Evolutionary conservation across 2,797 vertebrate species (phyloP).

Genomic region (Acanthurus lineatus): DNA sequence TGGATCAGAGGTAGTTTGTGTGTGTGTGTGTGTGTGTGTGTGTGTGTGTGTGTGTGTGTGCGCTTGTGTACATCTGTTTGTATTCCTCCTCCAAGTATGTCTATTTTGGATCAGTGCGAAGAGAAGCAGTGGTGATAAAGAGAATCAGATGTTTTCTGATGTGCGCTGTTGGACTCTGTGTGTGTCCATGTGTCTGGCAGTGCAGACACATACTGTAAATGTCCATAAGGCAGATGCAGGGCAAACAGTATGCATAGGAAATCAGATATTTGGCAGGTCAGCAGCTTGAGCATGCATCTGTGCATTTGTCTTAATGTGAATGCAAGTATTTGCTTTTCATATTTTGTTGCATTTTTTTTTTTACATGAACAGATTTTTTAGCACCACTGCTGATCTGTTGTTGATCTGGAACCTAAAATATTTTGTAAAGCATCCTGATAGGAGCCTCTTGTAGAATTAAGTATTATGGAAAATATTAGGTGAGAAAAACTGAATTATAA

Average conservation of each 20-base stretch:
- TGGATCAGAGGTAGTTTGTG: conserved; percentile 61
- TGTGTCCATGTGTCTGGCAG: conserved; percentile 36
- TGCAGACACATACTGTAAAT: conserved; percentile 44
- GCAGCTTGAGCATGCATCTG: conserved; percentile 5
- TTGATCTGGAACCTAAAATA: not conserved
- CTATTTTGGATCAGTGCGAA: conserved; percentile 75
- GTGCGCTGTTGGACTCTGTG: conserved; percentile 40
- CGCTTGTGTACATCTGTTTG: conserved; percentile 52
- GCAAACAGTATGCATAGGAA: conserved; percentile 54
- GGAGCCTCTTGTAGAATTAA: not conserved
- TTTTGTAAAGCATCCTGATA: not conserved
- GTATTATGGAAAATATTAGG: conserved; percentile 32
- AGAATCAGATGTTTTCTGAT: conserved; percentile 77
- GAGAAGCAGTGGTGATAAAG: conserved; percentile 71
- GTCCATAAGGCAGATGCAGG: conserved; percentile 50
- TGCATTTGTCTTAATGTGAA: conserved; percentile 10
- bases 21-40: conserved; percentile 32
- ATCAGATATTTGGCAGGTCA: conserved; percentile 40
- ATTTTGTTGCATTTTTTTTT: not conserved
- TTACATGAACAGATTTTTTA: not conserved
- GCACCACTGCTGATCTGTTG: conserved; percentile 38
- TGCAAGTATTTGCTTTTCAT: conserved; percentile 9
- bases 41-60: conserved; percentile 23
- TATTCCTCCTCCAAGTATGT: conserved; percentile 66
- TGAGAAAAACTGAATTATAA: conserved; percentile 44